Base-by-base conservation (phyloP, 92 coral and sea anemone species). In the Epizoanthus scotinus region DNA sequence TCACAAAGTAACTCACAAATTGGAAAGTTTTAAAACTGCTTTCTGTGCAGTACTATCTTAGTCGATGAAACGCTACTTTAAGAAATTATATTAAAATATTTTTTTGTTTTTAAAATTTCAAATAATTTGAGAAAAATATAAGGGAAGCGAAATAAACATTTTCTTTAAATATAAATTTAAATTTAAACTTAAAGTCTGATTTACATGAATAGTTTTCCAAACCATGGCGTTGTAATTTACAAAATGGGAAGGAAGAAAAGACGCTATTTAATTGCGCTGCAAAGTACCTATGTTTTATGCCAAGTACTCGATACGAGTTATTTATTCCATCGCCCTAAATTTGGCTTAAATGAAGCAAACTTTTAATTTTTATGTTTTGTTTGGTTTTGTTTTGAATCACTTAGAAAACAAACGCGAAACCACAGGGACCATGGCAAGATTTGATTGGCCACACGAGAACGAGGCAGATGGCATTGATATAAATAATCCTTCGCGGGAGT, bases 381-480 rank as follows among this genome's bases (percentile, higher is more conserved):
- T 54, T 72, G 53, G 78, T 50, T 73, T 73, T 73, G 79, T 31
- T 40, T 50, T 71, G 52, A 27, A 63, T 7, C 27, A 8, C 26
- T 17, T 68, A n/a, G 20, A 53, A 68, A 68, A 68, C 56, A 15
- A 44, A 75, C 66, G 81, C 67, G 59, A 75, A 59, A 49, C 81
- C 81, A 75, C 81, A 52, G 40, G 81, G 59, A 60, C 63, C 81
- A 58, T 49, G 21, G 15, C 68, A 29, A 24, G 20, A 21, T 75
- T 12, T 75, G 81, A 92, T 92, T 90, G 94, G 97, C 66, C 67
- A 63, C 91, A 21, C 74, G 63, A 89, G 27, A 84, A 22, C 83
- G 97, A 92, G 97, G 85, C 69, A 70, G 55, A 64, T 26, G 8
- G 58, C 78, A 36, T n/a, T 42, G 70, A 78, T 70, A 82, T 78